phyloP scores from a whole-genome alignment of 2,797 vertebrate genomes.

The Melanotaenia trifasciata region DNA sequence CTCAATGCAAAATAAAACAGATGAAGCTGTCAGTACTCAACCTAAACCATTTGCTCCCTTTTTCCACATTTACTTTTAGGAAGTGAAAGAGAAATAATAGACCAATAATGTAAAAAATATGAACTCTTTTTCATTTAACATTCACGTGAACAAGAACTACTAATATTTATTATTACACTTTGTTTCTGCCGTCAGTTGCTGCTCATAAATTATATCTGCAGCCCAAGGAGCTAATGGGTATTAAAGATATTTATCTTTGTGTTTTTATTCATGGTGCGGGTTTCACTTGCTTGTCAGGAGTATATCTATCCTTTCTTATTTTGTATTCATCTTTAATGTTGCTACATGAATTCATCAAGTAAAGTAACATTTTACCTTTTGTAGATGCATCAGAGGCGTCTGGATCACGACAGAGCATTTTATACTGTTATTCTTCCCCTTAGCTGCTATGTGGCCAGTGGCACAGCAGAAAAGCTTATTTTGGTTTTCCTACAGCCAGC shows the following conservation, averaged over 20 bases:
- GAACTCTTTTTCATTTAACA: background rate
- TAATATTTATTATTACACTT: background rate
- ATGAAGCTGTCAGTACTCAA: background rate
- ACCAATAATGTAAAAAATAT: background rate
- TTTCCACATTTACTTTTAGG: background rate
- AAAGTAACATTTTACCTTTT: too few species aligned
- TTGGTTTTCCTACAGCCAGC: conserved; percentile 32
- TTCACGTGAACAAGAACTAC: background rate
- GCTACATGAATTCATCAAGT: too few species aligned
- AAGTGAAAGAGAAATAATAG: background rate
- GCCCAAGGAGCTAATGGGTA: background rate
- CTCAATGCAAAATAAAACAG: conserved; percentile 8
- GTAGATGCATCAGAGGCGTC: background rate
- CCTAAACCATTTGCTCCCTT: background rate
- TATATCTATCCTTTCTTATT: background rate
- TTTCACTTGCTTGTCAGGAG: background rate
- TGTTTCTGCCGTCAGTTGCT: background rate
- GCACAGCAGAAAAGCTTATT: conserved; percentile 4
- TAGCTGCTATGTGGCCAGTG: background rate
- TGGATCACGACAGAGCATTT: background rate
- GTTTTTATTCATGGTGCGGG: background rate
- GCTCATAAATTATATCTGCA: background rate
- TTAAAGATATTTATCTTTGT: background rate
- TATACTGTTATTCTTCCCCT: conserved; percentile 23
- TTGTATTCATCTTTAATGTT: background rate